phyloP scores from a whole-genome alignment of 2,797 vertebrate genomes.

The Ispidina lecontei region DNA sequence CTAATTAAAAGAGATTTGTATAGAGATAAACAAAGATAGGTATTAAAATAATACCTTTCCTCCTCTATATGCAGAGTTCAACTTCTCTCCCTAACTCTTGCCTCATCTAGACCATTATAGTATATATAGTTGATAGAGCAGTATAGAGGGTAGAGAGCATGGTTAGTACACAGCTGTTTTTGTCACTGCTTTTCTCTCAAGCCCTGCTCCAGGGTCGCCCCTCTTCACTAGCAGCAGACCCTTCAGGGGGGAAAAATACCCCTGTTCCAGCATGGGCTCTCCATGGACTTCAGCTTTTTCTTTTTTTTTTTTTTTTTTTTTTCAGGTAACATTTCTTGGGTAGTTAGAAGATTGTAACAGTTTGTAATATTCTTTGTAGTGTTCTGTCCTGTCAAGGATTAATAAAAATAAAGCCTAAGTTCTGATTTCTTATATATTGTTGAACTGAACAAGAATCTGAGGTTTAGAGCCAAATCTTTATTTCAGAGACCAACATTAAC shows the following conservation, averaged over 20 bases:
- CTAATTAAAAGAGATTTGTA: rapidly evolving
- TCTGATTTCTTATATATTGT: background rate
- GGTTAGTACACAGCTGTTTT: background rate
- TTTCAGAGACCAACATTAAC: background rate
- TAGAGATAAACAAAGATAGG: background rate
- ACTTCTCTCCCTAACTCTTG: background rate
- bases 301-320: background rate
- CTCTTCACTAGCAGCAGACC: background rate
- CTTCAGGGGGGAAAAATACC: background rate
- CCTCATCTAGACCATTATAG: background rate
- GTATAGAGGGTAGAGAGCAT: rapidly evolving
- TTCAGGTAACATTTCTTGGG: background rate
- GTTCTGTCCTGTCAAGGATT: background rate
- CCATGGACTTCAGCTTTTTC: background rate
- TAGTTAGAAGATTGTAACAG: background rate
- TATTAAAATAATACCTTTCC: background rate
- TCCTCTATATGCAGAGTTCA: background rate
- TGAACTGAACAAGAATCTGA: background rate
- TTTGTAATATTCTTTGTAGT: background rate
- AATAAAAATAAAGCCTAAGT: background rate
- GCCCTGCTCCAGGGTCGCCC: rapidly evolving
- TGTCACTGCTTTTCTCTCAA: background rate
- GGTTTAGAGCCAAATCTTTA: background rate
- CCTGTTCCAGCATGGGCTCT: rapidly evolving
- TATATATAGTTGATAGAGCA: rapidly evolving